Evolutionary conservation across 2,113 vertebrate genomes (phyloP).

Genomic region (Carollia perspicillata): DNA sequence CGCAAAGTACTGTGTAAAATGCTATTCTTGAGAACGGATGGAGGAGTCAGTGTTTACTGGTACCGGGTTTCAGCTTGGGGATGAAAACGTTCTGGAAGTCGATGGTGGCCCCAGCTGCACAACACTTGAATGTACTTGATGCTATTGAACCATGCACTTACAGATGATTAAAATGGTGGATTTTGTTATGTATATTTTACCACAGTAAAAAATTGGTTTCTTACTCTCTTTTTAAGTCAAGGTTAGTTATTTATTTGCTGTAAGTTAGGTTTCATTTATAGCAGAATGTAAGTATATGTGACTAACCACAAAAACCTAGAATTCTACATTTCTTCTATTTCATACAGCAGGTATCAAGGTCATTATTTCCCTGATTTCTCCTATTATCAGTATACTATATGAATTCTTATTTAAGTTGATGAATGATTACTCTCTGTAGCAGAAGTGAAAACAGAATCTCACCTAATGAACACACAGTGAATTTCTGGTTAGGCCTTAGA

Average conservation of each 20-base stretch:
- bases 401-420: neutral
- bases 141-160: neutral
- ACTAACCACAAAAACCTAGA: neutral
- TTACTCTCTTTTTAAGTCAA: neutral
- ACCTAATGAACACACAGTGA: neutral
- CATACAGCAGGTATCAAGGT: neutral
- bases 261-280: neutral
- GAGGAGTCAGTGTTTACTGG: fast-evolving
- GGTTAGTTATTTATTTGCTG: neutral
- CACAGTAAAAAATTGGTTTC: neutral
- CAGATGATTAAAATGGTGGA: neutral
- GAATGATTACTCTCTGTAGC: neutral
- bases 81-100: neutral
- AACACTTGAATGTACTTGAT: neutral
- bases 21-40: neutral
- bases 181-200: neutral
- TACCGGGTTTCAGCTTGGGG: neutral
- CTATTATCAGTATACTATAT: neutral
- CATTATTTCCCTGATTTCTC: neutral
- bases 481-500: neutral
- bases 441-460: neutral
- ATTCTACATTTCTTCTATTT: neutral
- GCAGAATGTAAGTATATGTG: neutral
- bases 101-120: neutral
- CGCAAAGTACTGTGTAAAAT: neutral